These are phyloP conservation scores for Elaphurus davidianus DNA, from an alignment of 2,113 vertebrate genomes.

Conservation along the genomic window DNA sequence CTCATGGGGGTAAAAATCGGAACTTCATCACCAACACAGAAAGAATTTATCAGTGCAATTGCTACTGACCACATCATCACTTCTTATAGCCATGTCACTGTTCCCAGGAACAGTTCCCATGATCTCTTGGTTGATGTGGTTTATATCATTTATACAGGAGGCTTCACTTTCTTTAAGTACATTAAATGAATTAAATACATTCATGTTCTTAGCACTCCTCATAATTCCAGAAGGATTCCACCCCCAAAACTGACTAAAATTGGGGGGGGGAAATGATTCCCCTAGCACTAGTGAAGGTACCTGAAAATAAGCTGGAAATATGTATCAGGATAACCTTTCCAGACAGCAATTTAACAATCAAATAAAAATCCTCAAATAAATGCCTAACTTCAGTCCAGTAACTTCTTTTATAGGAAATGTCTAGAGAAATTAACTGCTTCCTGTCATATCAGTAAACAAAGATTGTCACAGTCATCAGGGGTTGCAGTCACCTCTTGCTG, in stretches of 20 bases:
- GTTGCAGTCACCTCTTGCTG: background rate
- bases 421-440: background rate
- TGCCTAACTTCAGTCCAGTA: background rate
- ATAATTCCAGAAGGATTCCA: background rate
- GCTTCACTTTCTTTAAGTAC: background rate
- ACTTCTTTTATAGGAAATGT: background rate
- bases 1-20: accelerated
- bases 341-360: background rate
- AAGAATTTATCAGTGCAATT: background rate
- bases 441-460: background rate
- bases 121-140: background rate
- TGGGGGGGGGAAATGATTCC: background rate
- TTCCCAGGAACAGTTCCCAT: accelerated
- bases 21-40: background rate
- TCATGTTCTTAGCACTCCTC: background rate
- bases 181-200: background rate
- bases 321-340: background rate
- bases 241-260: background rate
- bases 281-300: background rate
- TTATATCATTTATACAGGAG: background rate
- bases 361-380: background rate
- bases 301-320: background rate
- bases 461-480: background rate
- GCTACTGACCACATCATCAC: background rate
- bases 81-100: background rate